These are phyloP conservation scores for Podocnemis expansa DNA, from an alignment of 2,113 vertebrate species.

Conservation along the genomic window DNA sequence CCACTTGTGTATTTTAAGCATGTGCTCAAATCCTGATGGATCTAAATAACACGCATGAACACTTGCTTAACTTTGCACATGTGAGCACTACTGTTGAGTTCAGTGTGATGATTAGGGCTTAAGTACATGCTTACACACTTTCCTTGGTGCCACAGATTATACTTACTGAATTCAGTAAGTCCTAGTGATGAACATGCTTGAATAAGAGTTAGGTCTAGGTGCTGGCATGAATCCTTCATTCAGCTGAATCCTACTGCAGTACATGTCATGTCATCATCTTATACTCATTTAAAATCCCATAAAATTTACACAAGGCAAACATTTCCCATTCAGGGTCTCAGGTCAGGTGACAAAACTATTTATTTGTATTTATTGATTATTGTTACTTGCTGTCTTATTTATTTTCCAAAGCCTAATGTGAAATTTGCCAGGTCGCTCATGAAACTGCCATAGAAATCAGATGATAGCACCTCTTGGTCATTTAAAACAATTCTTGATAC, in stretches of 20 bases:
- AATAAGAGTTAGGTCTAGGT: conserved; percentile 10
- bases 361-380: rapidly evolving
- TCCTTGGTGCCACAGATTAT: rapidly evolving
- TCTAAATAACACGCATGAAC: neutral
- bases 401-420: neutral
- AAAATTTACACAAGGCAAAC: neutral
- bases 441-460: rapidly evolving
- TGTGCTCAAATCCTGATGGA: rapidly evolving
- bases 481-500: neutral
- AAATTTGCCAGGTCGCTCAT: neutral
- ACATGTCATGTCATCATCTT: neutral
- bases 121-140: neutral
- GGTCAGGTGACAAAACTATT: neutral
- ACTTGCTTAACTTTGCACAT: neutral
- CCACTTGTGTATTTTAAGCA: neutral
- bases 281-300: neutral
- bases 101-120: rapidly evolving
- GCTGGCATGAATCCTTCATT: conserved; percentile 28
- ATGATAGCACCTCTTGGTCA: rapidly evolving
- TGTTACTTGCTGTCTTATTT: neutral
- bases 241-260: conserved; percentile 36
- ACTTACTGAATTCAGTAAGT: neutral
- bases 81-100: rapidly evolving
- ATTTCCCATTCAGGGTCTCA: rapidly evolving
- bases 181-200: neutral